Conservation (phyloP, 2,888 invertebrate species). For the Dinocampus coccinellae region DNA sequence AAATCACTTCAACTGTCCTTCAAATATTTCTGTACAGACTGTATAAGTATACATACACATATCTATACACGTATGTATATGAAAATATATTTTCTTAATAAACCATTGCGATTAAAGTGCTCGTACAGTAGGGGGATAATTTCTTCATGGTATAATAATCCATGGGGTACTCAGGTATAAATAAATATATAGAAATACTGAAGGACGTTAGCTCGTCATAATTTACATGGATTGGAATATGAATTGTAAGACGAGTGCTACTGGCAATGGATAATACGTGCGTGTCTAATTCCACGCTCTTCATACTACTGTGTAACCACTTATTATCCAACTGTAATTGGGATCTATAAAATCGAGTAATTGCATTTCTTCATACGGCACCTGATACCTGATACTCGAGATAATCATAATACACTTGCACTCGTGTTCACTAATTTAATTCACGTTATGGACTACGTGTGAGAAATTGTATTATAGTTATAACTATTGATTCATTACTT, state of each 20-base stretch:
- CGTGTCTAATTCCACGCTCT: slow-evolving; percentile 22
- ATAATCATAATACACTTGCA: not conserved
- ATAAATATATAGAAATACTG: not conserved
- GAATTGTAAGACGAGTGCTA: not conserved
- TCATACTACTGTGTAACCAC: not conserved
- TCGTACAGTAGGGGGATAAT: slow-evolving; percentile 23
- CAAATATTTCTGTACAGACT: not conserved
- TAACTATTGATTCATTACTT: not conserved
- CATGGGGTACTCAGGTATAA: not conserved
- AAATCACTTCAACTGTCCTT: not conserved
- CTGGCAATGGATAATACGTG: slow-evolving; percentile 20
- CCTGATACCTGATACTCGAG: not conserved
- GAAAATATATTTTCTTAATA: not conserved
- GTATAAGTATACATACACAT: not conserved
- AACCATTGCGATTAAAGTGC: slow-evolving; percentile 1
- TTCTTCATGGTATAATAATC: slow-evolving; percentile 23
- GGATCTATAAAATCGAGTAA: slow-evolving; percentile 8
- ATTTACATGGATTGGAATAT: slow-evolving; percentile 17
- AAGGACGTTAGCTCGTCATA: slow-evolving; percentile 28
- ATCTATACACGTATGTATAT: not conserved
- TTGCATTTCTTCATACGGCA: slow-evolving; percentile 1
- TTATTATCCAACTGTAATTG: slow-evolving; percentile 16
- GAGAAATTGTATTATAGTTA: not conserved
- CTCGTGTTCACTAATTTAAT: not conserved
- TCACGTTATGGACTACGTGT: not conserved